A percentile compares a stretch with the other conserved stretches of the same genome.
These are phyloP conservation scores for Sturmia bella DNA, from an alignment of 2,888 invertebrate species.

Conservation along the genomic window DNA sequence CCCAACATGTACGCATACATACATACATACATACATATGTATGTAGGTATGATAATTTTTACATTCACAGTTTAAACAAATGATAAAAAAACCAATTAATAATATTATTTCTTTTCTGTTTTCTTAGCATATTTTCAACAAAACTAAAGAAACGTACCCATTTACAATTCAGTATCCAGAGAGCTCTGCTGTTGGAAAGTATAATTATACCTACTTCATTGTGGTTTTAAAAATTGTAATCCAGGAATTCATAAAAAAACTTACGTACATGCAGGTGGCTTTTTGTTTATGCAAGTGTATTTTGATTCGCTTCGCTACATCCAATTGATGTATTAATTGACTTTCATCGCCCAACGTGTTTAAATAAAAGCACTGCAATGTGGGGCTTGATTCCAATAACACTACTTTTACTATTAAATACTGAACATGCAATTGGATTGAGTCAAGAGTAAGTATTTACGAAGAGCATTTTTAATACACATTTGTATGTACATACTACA, in stretches of 20 bases:
- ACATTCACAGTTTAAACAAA: slow-evolving; percentile 19
- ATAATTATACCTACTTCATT: slow-evolving; percentile 2
- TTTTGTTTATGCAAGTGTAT: slow-evolving; percentile 23
- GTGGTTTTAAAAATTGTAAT: slow-evolving; percentile 11
- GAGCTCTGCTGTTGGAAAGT: slow-evolving; percentile 30
- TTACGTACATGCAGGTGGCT: neutral
- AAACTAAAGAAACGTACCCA: slow-evolving; percentile 12
- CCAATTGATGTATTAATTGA: slow-evolving; percentile 35
- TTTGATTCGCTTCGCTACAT: slow-evolving; percentile 46
- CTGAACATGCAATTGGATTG: slow-evolving; percentile 40
- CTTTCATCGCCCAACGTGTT: neutral
- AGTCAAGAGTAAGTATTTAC: slow-evolving; percentile 61
- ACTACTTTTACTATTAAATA: slow-evolving; percentile 51
- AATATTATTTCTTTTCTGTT: slow-evolving; percentile 23
- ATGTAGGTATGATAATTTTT: no score
- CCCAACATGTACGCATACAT: no score
- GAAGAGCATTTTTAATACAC: neutral
- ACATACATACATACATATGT: neutral
- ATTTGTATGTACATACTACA: neutral
- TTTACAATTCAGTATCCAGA: slow-evolving; percentile 46
- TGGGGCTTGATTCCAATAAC: slow-evolving; percentile 25
- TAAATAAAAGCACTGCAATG: slow-evolving; percentile 34
- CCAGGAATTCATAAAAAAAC: slow-evolving; percentile 10
- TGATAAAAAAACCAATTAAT: slow-evolving; percentile 48
- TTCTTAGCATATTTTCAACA: slow-evolving; percentile 37